These are phyloP conservation scores for Phallusia fumigata DNA, from an alignment of 23 tunicate genomes.

Conservation along the genomic window DNA sequence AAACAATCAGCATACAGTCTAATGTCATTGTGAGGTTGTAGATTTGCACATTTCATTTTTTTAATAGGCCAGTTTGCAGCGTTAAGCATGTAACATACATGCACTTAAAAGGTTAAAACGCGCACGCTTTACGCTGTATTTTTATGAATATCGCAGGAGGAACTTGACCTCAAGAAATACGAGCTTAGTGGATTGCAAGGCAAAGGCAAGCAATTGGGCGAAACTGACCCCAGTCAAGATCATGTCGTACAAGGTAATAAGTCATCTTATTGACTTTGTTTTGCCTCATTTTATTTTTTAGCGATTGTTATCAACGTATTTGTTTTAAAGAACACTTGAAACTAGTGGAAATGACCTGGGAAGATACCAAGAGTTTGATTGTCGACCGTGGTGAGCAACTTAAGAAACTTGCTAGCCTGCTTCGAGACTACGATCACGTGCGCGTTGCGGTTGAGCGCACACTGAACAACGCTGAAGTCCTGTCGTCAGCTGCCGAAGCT, in stretches of 20 bases:
- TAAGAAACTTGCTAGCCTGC: slow-evolving; percentile 29
- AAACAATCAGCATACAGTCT: neutral
- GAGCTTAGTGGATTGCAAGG: slow-evolving; percentile 61
- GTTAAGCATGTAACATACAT: too few species aligned
- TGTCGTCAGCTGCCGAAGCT: slow-evolving; percentile 65
- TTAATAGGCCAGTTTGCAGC: too few species aligned
- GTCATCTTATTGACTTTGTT: neutral
- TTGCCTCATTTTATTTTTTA: neutral
- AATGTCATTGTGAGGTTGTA: too few species aligned
- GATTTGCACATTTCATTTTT: too few species aligned
- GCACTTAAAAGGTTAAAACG: too few species aligned
- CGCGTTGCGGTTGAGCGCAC: slow-evolving; percentile 34
- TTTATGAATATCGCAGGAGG: slow-evolving; percentile 35
- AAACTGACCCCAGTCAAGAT: slow-evolving; percentile 74
- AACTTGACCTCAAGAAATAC: slow-evolving; percentile 69
- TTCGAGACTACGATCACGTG: slow-evolving; percentile 49
- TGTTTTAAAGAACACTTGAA: slow-evolving; percentile 73
- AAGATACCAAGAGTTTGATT: slow-evolving; percentile 67
- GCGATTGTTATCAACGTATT: neutral
- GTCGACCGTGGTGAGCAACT: slow-evolving; percentile 49
- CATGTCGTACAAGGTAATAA: slow-evolving; percentile 51
- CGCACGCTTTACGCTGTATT: too few species aligned
- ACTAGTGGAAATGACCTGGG: slow-evolving; percentile 79
- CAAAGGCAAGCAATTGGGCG: slow-evolving; percentile 77
- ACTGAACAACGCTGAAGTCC: slow-evolving; percentile 51